Base-by-base conservation (phyloP, 92 coral and sea anemone species). In the Siderastrea radians region DNA sequence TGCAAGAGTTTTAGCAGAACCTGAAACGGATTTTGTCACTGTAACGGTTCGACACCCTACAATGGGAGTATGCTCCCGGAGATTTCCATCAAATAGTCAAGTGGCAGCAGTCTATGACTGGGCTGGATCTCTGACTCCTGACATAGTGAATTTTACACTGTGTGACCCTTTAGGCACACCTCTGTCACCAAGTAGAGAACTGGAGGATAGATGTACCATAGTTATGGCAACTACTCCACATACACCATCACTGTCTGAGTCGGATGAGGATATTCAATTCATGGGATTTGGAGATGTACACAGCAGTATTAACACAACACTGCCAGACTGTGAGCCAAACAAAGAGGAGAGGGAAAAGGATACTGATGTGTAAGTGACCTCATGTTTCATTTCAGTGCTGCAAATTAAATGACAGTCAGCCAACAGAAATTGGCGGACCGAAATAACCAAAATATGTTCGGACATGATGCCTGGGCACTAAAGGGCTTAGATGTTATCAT, bases 1-100 rank as follows among this genome's bases (percentile, higher is more conserved):
- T 71, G 85, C 90, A 67, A 89, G 95, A 81, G 95, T 93, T 80
- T 62, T 87, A 58, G 74, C 73, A 60, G 95, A 92, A 74, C 95
- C 95, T 16, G 63, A 77, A 49, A 65, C 83, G 46, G 80, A 89
- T 76, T 93, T 90, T 81, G 88, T 92, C 72, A 85, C 95, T 82
- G 83, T 91, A 38, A 69, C 52, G 81, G 79, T 76, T 63, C 72
- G 66, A 63, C 91, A 91, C 58, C 87, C 68, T 79, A 75, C 87
- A 76, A 87, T 81, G 77, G 88, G 94, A 45, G 73, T 91, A 49
- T 83, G 84, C 68, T 81, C 87, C 73, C 66, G 87, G 76, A 85
- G 49, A 46, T 88, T 88, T 17, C 79, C 92, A 66, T 14, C 68
- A 49, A 68, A 83, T 50, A 54, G 77, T 66, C 60, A 48, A 68